phyloP scores from a whole-genome alignment of 2,113 vertebrate genomes.

The Clarias gariepinus region DNA sequence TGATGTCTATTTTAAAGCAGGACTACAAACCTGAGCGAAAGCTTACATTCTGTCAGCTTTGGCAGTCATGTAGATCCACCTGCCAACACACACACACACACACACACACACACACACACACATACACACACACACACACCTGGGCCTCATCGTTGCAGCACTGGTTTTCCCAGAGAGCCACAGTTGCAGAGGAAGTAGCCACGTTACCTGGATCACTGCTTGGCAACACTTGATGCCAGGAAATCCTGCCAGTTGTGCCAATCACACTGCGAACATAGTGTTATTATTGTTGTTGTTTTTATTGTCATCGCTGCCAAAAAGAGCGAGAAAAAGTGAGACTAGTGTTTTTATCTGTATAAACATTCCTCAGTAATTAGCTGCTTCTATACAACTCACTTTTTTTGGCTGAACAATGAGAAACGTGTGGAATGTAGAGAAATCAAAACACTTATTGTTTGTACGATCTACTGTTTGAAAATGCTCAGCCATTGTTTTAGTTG shows the following conservation, averaged over 20 bases:
- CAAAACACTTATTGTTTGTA: too few relatives aligned
- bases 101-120: neutral
- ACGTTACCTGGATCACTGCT: slow-evolving; percentile 34
- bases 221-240: slow-evolving; percentile 27
- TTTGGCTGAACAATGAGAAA: neutral
- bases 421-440: neutral
- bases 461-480: neutral
- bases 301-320: neutral
- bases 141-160: slow-evolving; percentile 7
- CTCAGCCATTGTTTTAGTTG: neutral
- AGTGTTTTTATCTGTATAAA: neutral
- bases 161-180: slow-evolving; percentile 36
- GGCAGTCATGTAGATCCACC: slow-evolving; percentile 16
- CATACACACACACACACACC: neutral
- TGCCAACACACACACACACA: slow-evolving; percentile 2
- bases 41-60: slow-evolving; percentile 3
- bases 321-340: neutral
- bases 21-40: neutral
- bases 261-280: slow-evolving; percentile 6
- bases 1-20: neutral
- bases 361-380: neutral
- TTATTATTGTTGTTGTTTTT: neutral
- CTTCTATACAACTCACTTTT: neutral
- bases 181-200: slow-evolving; percentile 40
- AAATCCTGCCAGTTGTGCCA: slow-evolving; percentile 14